Evolutionary conservation across 2,888 invertebrate species (phyloP).

Genomic region (Limnephilus auricula): DNA sequence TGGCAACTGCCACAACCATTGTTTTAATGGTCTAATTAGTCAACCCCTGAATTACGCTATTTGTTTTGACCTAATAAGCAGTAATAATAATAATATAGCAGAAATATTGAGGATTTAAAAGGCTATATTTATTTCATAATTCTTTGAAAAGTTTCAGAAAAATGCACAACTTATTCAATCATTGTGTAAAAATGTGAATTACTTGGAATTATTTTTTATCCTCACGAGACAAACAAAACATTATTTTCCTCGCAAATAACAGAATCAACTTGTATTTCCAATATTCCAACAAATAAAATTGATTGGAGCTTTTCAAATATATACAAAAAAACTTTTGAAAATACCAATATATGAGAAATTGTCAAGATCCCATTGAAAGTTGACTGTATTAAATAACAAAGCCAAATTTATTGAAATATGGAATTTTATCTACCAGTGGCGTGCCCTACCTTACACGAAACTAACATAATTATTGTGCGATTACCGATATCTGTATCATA

Average conservation of each 20-base stretch:
- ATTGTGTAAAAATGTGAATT: background rate
- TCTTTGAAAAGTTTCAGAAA: background rate
- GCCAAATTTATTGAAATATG: constrained; percentile 6
- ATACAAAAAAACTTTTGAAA: background rate
- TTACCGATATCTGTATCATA: background rate
- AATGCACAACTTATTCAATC: background rate
- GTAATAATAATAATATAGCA: background rate
- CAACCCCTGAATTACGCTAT: background rate
- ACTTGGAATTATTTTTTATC: background rate
- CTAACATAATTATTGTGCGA: background rate
- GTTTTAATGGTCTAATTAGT: background rate
- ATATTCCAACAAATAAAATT: constrained; percentile 33
- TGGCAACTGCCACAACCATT: background rate
- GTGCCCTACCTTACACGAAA: background rate
- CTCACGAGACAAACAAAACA: background rate
- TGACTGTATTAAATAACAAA: constrained; percentile 37
- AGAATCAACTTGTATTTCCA: constrained; percentile 2
- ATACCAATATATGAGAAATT: constrained; percentile 6
- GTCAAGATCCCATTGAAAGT: constrained; percentile 21
- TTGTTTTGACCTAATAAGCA: background rate
- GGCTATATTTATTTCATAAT: background rate
- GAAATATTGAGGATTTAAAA: background rate
- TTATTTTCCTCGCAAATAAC: background rate
- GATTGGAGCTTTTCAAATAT: constrained; percentile 15
- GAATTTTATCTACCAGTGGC: background rate